Conservation (phyloP, 2,113 vertebrate genomes). For the Zapus hudsonius region DNA sequence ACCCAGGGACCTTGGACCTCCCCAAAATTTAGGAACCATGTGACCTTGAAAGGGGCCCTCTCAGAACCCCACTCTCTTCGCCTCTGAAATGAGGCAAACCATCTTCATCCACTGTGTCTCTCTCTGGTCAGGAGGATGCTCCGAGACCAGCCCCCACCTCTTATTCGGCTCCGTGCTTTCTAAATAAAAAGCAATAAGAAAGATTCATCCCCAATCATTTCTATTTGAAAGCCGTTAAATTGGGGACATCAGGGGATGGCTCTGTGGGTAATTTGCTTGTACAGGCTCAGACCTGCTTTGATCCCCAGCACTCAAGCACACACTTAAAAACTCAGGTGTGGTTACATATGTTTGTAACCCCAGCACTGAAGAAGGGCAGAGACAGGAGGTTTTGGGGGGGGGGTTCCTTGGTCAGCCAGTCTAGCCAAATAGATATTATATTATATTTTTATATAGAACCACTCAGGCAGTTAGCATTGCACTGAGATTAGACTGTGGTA, state of each 20-base stretch:
- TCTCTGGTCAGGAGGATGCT: not conserved
- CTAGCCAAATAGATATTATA: too few species aligned
- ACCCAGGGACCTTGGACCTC: not conserved
- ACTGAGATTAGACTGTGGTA: not conserved
- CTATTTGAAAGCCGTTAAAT: not conserved
- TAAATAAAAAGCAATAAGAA: not conserved
- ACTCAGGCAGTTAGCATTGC: not conserved
- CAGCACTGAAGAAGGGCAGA: too few species aligned
- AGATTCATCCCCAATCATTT: not conserved
- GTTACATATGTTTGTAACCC: too few species aligned
- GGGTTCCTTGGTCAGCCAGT: too few species aligned
- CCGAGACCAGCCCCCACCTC: not conserved
- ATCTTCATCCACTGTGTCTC: not conserved
- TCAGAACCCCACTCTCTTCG: not conserved
- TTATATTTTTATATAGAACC: too few species aligned
- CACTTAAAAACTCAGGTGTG: too few species aligned
- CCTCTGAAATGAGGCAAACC: not conserved
- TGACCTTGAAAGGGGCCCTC: not conserved
- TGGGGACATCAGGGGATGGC: too few species aligned
- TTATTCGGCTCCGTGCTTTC: not conserved
- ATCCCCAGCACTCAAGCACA: too few species aligned
- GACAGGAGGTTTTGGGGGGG: too few species aligned
- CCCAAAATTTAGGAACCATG: not conserved
- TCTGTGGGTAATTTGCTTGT: too few species aligned
- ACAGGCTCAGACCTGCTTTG: too few species aligned